phyloP scores from a whole-genome alignment of 1,140 invertebrate genomes.

The Manduca sexta region DNA sequence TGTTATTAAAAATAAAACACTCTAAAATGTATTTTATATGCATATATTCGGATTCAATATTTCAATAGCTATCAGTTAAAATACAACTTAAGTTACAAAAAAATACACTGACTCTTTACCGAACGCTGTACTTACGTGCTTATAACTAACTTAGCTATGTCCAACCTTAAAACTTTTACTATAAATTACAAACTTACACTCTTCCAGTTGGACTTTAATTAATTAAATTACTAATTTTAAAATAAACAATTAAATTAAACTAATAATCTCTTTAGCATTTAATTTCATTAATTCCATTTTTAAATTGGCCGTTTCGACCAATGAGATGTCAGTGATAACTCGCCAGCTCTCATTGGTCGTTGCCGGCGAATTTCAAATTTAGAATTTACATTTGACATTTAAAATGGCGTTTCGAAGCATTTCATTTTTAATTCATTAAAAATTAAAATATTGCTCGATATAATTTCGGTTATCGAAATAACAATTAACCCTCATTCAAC shows the following conservation, averaged over 20 bases:
- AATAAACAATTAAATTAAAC: constrained; percentile 38
- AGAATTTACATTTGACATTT: no score
- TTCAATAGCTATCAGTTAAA: constrained; percentile 65
- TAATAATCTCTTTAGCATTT: constrained; percentile 44
- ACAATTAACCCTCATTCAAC: no score
- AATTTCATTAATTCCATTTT: neutral
- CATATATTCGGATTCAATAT: constrained; percentile 70
- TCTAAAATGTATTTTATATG: constrained; percentile 57
- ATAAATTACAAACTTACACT: constrained; percentile 63
- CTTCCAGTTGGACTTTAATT: neutral
- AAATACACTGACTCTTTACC: constrained; percentile 63
- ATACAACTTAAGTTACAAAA: constrained; percentile 64
- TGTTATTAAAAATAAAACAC: constrained; percentile 37
- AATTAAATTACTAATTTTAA: constrained; percentile 8
- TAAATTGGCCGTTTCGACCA: no score
- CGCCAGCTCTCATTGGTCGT: no score
- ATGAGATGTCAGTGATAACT: no score
- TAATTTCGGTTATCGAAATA: no score
- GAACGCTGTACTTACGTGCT: constrained; percentile 42
- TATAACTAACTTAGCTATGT: constrained; percentile 65
- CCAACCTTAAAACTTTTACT: constrained; percentile 60
- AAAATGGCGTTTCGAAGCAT: no score
- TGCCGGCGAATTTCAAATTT: no score
- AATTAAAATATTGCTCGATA: no score
- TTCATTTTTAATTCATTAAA: no score